Evolutionary conservation across 2,113 vertebrate species (phyloP).

Genomic region (Paraplagusia blochii): DNA sequence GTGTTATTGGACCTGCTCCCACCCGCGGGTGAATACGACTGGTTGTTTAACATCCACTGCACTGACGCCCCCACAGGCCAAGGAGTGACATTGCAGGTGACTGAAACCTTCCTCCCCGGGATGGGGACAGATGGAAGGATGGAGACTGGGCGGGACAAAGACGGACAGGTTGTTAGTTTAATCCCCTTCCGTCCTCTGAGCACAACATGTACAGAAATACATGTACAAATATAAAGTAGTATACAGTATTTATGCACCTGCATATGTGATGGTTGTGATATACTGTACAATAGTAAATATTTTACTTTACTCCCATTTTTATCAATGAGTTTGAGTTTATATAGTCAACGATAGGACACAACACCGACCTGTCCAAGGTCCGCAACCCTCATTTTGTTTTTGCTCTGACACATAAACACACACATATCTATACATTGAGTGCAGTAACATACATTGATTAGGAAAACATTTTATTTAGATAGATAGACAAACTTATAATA

Average conservation of each 20-base stretch:
- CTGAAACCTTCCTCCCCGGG: conserved; percentile 13
- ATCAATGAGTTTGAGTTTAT: too few species aligned
- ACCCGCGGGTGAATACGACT: not conserved
- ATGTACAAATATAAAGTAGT: not conserved
- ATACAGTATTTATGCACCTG: too few species aligned
- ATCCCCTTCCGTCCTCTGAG: not conserved
- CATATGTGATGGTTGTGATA: too few species aligned
- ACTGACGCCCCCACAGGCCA: fast-evolving
- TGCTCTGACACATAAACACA: too few species aligned
- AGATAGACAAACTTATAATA: too few species aligned
- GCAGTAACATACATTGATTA: too few species aligned
- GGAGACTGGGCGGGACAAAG: conserved; percentile 51
- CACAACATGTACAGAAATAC: not conserved
- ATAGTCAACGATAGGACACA: not conserved
- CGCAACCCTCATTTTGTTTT: too few species aligned
- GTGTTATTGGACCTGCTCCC: fast-evolving
- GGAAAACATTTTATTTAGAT: too few species aligned
- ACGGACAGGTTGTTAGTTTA: not conserved
- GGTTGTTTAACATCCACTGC: conserved; percentile 57
- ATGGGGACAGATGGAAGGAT: conserved; percentile 34
- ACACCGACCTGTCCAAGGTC: too few species aligned
- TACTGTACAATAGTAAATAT: too few species aligned
- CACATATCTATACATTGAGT: too few species aligned
- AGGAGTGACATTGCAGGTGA: conserved; percentile 59
- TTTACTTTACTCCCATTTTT: too few species aligned